Conservation (phyloP, 2,797 vertebrate genomes). For the Eupleurogrammus muticus region DNA sequence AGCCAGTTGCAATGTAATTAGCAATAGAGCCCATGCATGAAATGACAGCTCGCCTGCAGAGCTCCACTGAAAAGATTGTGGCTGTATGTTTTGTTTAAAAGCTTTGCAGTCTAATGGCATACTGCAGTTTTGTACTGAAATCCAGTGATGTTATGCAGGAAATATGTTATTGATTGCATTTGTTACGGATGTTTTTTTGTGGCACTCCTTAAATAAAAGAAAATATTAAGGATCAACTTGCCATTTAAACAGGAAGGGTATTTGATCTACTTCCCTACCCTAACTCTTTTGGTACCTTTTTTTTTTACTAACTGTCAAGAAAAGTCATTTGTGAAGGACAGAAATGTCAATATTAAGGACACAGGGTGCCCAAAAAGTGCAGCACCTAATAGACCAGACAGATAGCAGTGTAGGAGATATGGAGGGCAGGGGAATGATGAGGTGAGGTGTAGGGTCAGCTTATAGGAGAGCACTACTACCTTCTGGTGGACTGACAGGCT, state of each 20-base stretch:
- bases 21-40: conserved; percentile 5
- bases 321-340: conserved; percentile 19
- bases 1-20: conserved; percentile 1
- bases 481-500: conserved; percentile 52
- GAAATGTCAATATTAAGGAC: conserved; percentile 12
- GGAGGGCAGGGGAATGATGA: conserved; percentile 35
- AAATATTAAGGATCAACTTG: conserved; percentile 5
- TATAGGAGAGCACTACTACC: conserved; percentile 39
- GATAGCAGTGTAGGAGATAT: conserved; percentile 10
- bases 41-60: conserved; percentile 36
- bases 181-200: conserved; percentile 18
- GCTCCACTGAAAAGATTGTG: conserved; percentile 34
- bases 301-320: background rate
- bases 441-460: conserved; percentile 17
- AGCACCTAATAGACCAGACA: conserved; percentile 25
- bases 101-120: conserved; percentile 31
- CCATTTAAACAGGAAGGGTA: background rate
- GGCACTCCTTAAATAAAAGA: conserved; percentile 3
- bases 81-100: conserved; percentile 45
- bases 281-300: no score
- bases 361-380: conserved; percentile 30
- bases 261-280: conserved; percentile 10
- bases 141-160: conserved; percentile 20
- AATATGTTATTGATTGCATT: conserved; percentile 28
- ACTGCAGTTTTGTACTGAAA: conserved; percentile 25